Evolutionary conservation across 2,797 vertebrate genomes (phyloP).

Genomic region (Enteromius radiatus): DNA sequence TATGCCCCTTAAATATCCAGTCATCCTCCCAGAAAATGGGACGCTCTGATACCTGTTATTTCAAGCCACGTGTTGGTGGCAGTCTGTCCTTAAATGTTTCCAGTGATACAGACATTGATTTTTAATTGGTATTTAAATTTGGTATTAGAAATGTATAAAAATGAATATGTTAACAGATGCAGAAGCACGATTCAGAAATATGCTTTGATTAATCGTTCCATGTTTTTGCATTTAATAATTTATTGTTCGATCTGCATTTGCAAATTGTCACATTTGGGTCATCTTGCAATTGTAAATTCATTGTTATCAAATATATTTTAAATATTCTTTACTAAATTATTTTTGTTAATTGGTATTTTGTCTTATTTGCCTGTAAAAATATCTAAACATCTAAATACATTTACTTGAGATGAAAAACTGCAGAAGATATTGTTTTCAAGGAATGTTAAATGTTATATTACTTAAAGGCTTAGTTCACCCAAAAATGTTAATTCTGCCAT

Average conservation of each 20-base stretch:
- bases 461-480: no score
- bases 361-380: neutral
- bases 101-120: neutral
- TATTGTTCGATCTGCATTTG: neutral
- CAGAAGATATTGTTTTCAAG: neutral
- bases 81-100: neutral
- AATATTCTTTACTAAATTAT: neutral
- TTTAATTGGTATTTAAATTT: neutral
- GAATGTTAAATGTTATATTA: no score
- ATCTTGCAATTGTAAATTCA: neutral
- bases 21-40: conserved; percentile 5
- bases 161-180: neutral
- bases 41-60: neutral
- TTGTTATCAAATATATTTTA: neutral
- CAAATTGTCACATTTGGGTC: neutral
- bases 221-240: neutral
- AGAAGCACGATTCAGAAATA: neutral
- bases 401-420: neutral
- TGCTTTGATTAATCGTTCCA: neutral
- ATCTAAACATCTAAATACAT: neutral
- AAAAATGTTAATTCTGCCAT: no score
- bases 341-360: neutral
- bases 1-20: conserved; percentile 5
- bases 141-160: neutral
- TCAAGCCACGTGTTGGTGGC: neutral